These are phyloP conservation scores for Zosterops japonicus DNA, from an alignment of 2,113 vertebrate species.

Conservation along the genomic window DNA sequence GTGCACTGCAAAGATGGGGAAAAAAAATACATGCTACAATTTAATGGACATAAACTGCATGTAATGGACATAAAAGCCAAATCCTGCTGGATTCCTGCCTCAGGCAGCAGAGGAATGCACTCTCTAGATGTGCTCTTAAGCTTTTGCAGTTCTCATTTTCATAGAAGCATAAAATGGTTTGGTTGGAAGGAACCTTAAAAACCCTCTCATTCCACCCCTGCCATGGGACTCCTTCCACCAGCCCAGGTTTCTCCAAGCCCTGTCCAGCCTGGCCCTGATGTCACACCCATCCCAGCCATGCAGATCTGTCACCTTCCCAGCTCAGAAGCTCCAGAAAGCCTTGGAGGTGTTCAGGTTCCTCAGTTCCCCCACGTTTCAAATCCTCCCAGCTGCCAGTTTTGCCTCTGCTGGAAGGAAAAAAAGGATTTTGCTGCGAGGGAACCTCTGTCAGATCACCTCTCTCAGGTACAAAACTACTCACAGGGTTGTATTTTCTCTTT, in stretches of 20 bases:
- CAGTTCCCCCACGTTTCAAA: neutral
- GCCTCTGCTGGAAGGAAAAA: neutral
- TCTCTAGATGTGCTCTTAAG: neutral
- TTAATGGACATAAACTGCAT: neutral
- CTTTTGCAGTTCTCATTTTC: neutral
- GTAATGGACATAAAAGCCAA: neutral
- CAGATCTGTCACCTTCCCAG: neutral
- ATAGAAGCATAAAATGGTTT: neutral
- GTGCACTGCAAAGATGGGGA: accelerated
- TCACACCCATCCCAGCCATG: neutral
- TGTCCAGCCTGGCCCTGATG: neutral
- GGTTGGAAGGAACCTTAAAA: neutral
- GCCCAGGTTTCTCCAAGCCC: neutral
- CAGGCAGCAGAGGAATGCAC: neutral
- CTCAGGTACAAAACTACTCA: neutral
- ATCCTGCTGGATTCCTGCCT: neutral
- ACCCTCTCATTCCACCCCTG: neutral
- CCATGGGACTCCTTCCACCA: neutral
- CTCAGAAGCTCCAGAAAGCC: neutral
- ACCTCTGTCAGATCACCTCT: neutral
- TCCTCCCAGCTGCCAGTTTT: neutral
- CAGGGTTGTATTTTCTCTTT: neutral
- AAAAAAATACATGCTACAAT: accelerated
- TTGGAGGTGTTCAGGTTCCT: neutral
- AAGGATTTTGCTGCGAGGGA: neutral